Evolutionary conservation across 1,140 invertebrate species (phyloP).

Genomic region (Leptoteleia sp.): DNA sequence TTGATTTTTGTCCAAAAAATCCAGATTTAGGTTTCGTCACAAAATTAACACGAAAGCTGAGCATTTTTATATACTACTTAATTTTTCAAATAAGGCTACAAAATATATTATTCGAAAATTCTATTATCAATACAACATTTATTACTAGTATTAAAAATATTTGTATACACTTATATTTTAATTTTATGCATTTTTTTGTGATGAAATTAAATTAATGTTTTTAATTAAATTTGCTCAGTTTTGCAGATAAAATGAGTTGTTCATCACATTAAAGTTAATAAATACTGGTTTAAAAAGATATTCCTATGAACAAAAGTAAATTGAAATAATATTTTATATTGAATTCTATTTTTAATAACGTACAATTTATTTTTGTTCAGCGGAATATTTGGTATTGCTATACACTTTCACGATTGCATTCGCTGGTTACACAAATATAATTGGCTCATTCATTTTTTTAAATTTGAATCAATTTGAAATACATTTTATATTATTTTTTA

Average conservation of each 20-base stretch:
- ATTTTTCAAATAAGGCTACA: neutral
- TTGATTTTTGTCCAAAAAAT: constrained; percentile 54
- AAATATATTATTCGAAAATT: too few species aligned
- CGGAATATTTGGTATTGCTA: constrained; percentile 27
- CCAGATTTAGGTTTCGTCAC: too few species aligned
- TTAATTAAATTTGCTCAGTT: constrained; percentile 40
- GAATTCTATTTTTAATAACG: constrained; percentile 34
- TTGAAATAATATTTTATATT: constrained; percentile 33
- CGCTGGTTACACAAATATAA: too few species aligned
- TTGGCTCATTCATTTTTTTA: too few species aligned
- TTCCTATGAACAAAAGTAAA: constrained; percentile 55
- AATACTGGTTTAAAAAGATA: constrained; percentile 36
- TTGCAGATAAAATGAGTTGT: constrained; percentile 29
- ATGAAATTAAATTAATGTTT: neutral
- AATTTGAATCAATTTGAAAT: too few species aligned
- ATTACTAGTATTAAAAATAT: too few species aligned
- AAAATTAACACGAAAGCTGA: constrained; percentile 37
- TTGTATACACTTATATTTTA: neutral
- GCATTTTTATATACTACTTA: constrained; percentile 7
- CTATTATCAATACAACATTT: too few species aligned
- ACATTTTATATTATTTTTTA: too few species aligned
- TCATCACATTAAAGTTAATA: constrained; percentile 16
- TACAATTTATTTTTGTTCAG: constrained; percentile 52
- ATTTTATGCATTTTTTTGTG: neutral
- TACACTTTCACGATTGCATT: constrained; percentile 28